phyloP scores from a whole-genome alignment of 2,797 vertebrate genomes.

The Acanthurus lineatus region DNA sequence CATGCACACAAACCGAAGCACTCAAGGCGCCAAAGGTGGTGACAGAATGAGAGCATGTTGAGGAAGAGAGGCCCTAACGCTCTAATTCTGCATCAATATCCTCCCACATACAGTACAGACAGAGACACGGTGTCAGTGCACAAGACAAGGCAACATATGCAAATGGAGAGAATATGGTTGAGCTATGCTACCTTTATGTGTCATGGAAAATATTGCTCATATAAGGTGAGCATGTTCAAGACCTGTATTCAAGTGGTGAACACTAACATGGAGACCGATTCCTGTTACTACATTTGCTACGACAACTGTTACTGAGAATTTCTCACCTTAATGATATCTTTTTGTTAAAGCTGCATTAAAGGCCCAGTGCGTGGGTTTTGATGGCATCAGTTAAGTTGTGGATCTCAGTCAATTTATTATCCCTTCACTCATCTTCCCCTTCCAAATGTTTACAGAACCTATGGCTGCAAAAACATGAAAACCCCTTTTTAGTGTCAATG shows the following conservation, averaged over 20 bases:
- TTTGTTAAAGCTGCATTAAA: too few relatives aligned
- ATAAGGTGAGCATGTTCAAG: too few relatives aligned
- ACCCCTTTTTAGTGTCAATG: too few relatives aligned
- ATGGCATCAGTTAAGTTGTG: too few relatives aligned
- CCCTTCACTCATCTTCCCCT: too few relatives aligned
- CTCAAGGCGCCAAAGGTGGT: slow-evolving; percentile 33
- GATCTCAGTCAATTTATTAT: too few relatives aligned
- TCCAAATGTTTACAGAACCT: too few relatives aligned
- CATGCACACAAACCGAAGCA: slow-evolving; percentile 10
- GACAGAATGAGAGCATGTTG: slow-evolving; percentile 76
- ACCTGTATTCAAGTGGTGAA: neutral
- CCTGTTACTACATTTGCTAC: too few relatives aligned
- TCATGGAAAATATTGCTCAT: slow-evolving; percentile 24
- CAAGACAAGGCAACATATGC: slow-evolving; percentile 45
- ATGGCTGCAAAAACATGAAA: too few relatives aligned
- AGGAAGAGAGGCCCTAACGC: slow-evolving; percentile 67
- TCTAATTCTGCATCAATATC: slow-evolving; percentile 70
- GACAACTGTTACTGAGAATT: too few relatives aligned
- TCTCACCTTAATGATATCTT: too few relatives aligned
- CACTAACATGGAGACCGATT: neutral
- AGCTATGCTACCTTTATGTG: slow-evolving; percentile 40
- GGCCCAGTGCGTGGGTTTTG: too few relatives aligned
- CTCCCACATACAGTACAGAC: slow-evolving; percentile 62
- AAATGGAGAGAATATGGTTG: slow-evolving; percentile 40
- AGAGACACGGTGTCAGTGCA: slow-evolving; percentile 48